phyloP scores from a whole-genome alignment of 1,140 invertebrate genomes.

The Brachionus rubens region DNA sequence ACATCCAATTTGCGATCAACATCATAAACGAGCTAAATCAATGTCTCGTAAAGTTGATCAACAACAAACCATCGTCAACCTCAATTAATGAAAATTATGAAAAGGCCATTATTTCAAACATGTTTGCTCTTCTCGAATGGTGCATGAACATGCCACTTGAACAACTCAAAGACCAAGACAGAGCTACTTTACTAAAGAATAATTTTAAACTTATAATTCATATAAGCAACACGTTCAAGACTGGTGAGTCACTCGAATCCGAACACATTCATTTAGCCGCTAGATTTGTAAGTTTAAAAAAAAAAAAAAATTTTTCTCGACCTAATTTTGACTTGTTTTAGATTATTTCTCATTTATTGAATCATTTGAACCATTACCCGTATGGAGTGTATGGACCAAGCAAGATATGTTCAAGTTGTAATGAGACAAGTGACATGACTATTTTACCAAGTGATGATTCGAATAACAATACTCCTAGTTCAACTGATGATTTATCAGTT shows the following conservation, averaged over 20 bases:
- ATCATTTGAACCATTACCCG: conserved; percentile 82
- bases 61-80: neutral
- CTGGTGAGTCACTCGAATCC: neutral
- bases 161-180: conserved; percentile 57
- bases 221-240: conserved; percentile 12
- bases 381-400: conserved; percentile 77
- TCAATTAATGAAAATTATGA: conserved; percentile 33
- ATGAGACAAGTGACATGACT: conserved; percentile 86
- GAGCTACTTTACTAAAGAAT: conserved; percentile 56
- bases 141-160: conserved; percentile 72
- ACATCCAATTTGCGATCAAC: conserved; percentile 43
- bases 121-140: conserved; percentile 87
- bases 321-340: neutral
- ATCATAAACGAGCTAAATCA: conserved; percentile 40
- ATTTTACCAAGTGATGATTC: conserved; percentile 51
- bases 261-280: conserved; percentile 43
- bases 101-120: conserved; percentile 72
- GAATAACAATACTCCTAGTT: conserved; percentile 67
- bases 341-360: conserved; percentile 74
- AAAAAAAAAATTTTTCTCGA: neutral
- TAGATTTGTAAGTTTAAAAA: conserved; percentile 11
- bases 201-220: conserved; percentile 59
- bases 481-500: conserved; percentile 64
- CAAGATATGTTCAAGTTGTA: conserved; percentile 76
- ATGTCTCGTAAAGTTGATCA: conserved; percentile 41